phyloP scores from a whole-genome alignment of 2,888 invertebrate genomes.

The Cabera pusaria region DNA sequence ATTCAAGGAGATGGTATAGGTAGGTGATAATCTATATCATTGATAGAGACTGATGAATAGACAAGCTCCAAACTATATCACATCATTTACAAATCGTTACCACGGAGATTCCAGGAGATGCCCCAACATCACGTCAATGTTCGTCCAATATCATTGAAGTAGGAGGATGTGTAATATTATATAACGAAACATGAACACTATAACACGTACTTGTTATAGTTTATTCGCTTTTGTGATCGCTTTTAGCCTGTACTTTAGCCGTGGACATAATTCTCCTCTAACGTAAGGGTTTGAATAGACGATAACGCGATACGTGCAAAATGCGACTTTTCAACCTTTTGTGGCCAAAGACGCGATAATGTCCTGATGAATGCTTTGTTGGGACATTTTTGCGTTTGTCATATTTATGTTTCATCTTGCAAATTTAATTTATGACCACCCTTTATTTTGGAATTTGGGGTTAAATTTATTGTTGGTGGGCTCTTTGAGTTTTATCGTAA shows the following conservation, averaged over 20 bases:
- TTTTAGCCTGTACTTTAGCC: constrained; percentile 33
- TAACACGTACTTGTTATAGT: too few species aligned
- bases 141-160: too few species aligned
- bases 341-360: constrained; percentile 73
- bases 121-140: too few species aligned
- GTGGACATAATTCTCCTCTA: constrained; percentile 55
- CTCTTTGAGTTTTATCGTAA: constrained; percentile 21
- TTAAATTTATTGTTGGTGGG: constrained; percentile 24
- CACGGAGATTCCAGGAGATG: too few species aligned
- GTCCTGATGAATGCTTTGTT: constrained; percentile 72
- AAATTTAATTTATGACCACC: constrained; percentile 29
- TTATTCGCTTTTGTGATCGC: constrained; percentile 32
- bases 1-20: too few species aligned
- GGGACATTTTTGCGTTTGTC: constrained; percentile 69
- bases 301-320: constrained; percentile 77
- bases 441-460: constrained; percentile 21
- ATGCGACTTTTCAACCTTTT: constrained; percentile 81
- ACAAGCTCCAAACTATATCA: too few species aligned
- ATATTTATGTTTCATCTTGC: constrained; percentile 54
- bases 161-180: too few species aligned
- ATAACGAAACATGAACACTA: too few species aligned
- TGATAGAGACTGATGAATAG: too few species aligned
- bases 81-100: too few species aligned
- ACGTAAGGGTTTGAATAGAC: constrained; percentile 75
- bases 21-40: too few species aligned